phyloP scores from a whole-genome alignment of 2,888 invertebrate species.

The Lymantria monacha region DNA sequence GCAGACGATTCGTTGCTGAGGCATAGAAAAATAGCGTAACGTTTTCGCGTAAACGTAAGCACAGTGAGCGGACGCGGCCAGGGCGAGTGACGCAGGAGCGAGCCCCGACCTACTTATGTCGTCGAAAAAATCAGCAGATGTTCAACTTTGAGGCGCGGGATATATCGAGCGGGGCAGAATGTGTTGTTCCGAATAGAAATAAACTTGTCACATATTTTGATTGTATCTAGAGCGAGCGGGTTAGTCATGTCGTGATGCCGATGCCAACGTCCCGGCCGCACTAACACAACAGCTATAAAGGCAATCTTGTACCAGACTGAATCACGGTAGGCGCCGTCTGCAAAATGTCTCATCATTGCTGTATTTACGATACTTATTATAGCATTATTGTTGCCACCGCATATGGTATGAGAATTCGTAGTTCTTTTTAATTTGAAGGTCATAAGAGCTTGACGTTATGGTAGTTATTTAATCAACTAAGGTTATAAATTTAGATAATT shows the following conservation, averaged over 20 bases:
- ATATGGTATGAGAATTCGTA: slow-evolving; percentile 24
- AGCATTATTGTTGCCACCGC: slow-evolving; percentile 35
- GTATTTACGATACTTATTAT: slow-evolving; percentile 57
- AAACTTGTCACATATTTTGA: slow-evolving; percentile 82
- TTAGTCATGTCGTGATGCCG: slow-evolving; percentile 76
- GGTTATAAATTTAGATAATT: too few relatives aligned
- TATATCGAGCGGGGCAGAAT: slow-evolving; percentile 75
- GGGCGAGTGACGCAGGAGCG: slow-evolving; percentile 70
- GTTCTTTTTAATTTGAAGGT: slow-evolving; percentile 20
- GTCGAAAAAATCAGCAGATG: slow-evolving; percentile 80
- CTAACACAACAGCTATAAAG: slow-evolving; percentile 72
- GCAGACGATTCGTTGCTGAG: slow-evolving; percentile 44
- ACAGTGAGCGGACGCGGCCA: slow-evolving; percentile 50
- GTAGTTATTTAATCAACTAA: too few relatives aligned
- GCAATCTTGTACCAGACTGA: slow-evolving; percentile 76
- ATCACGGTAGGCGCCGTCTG: slow-evolving; percentile 80
- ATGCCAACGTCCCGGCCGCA: slow-evolving; percentile 77
- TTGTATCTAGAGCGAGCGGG: slow-evolving; percentile 80
- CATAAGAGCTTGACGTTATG: background rate
- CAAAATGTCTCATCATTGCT: slow-evolving; percentile 74
- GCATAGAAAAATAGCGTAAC: slow-evolving; percentile 56
- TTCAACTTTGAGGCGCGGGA: slow-evolving; percentile 72
- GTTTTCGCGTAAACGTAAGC: slow-evolving; percentile 72
- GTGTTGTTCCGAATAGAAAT: slow-evolving; percentile 81
- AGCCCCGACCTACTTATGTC: slow-evolving; percentile 81